Evolutionary conservation across 1,140 invertebrate genomes (phyloP).

Genomic region (Ptiloglossa arizonensis): DNA sequence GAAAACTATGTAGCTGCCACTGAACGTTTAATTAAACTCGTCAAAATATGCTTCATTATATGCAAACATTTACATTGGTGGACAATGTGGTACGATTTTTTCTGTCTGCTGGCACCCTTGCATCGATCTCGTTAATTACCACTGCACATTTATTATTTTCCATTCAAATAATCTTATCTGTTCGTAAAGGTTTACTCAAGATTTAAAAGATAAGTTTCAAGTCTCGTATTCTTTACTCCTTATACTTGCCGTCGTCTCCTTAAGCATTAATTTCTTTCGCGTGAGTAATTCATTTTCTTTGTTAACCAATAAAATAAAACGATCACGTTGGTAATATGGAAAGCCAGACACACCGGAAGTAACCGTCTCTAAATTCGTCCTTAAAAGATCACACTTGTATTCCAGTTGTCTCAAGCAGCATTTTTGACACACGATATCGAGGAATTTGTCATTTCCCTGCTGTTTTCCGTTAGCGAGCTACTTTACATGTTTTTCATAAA

Average conservation of each 20-base stretch:
- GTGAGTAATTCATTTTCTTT: neutral
- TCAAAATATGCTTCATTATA: too few species aligned
- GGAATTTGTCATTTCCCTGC: neutral
- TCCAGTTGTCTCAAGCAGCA: neutral
- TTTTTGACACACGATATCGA: neutral
- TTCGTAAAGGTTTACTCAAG: neutral
- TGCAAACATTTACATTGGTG: too few species aligned
- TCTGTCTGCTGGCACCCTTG: too few species aligned
- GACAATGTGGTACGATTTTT: too few species aligned
- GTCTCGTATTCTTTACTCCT: neutral
- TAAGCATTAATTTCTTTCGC: neutral
- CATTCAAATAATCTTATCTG: neutral
- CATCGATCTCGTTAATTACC: neutral
- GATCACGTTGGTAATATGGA: too few species aligned
- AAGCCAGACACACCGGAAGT: too few species aligned
- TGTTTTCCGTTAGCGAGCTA: neutral
- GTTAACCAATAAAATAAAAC: too few species aligned
- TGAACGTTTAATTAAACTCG: too few species aligned
- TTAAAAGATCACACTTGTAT: neutral
- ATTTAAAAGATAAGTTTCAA: neutral
- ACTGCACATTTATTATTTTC: neutral
- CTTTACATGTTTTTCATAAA: neutral
- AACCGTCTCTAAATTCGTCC: too few species aligned
- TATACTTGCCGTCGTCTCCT: neutral
- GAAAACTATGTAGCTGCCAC: too few species aligned